Conservation (phyloP, 2,888 invertebrate genomes). For the Cryptops parisi region DNA sequence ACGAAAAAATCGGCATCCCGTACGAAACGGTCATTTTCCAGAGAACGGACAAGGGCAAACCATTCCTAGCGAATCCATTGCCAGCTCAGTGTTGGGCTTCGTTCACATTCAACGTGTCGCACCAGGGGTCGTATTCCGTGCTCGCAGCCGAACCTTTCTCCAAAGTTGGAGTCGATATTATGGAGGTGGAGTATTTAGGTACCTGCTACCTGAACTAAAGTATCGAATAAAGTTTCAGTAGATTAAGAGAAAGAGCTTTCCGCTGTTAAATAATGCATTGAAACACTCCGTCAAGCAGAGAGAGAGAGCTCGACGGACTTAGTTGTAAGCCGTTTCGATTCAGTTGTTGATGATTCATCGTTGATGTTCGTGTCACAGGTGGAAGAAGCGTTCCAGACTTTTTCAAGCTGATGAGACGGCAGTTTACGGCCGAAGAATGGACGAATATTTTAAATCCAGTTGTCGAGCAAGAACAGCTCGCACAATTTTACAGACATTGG, state of each 20-base stretch:
- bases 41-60: constrained; percentile 33
- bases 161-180: constrained; percentile 55
- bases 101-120: constrained; percentile 73
- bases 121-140: constrained; percentile 75
- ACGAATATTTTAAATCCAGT: constrained; percentile 43
- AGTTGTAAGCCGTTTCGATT: no score
- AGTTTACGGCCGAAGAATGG: constrained; percentile 75
- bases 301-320: no score
- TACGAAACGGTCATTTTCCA: constrained; percentile 46
- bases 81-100: constrained; percentile 1
- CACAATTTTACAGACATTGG: constrained; percentile 73
- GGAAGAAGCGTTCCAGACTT: constrained; percentile 60
- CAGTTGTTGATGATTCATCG: no score
- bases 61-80: constrained; percentile 29
- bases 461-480: constrained; percentile 49
- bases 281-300: no score
- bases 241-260: no score
- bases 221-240: no score
- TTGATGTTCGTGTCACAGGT: no score
- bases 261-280: no score
- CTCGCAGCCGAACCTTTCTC: constrained; percentile 39
- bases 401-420: constrained; percentile 72
- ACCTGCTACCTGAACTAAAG: no score
- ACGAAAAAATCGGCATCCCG: constrained; percentile 42
- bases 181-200: constrained; percentile 56